Conservation (phyloP, 2,113 vertebrate genomes). For the Sylvilagus bachmani region DNA sequence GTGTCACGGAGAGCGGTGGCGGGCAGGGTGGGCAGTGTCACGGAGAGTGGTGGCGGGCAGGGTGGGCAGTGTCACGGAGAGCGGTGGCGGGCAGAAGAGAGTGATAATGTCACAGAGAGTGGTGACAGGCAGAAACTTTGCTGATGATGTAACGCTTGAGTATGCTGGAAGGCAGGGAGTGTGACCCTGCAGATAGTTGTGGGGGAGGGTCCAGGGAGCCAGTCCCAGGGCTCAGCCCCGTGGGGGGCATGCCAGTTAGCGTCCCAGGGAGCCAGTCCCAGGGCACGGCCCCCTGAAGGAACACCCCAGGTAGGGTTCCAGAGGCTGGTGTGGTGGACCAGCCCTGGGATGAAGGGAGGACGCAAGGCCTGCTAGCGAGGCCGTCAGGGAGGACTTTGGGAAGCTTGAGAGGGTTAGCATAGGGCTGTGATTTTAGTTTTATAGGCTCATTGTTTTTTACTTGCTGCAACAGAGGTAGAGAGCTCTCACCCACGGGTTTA, state of each 20-base stretch:
- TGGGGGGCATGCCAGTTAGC: no score
- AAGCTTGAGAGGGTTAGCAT: background rate
- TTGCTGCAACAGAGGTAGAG: no score
- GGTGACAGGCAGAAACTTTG: background rate
- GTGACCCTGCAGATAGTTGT: background rate
- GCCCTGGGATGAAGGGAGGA: background rate
- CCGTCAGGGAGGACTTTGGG: background rate
- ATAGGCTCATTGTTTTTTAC: no score
- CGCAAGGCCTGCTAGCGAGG: background rate
- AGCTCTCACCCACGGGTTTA: no score
- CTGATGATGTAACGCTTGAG: background rate
- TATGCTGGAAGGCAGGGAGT: no score
- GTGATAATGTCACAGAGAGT: no score
- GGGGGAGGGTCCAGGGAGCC: no score
- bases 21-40: no score
- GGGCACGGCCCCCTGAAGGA: background rate
- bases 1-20: background rate
- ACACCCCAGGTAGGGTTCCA: accelerated
- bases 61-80: no score
- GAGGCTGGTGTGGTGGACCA: background rate
- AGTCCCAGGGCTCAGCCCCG: no score
- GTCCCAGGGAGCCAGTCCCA: background rate
- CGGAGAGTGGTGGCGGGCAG: no score
- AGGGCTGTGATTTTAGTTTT: background rate
- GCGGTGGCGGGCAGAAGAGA: no score